Evolutionary conservation across 2,888 invertebrate genomes (phyloP).

Genomic region (Drosophila fulvimacula): DNA sequence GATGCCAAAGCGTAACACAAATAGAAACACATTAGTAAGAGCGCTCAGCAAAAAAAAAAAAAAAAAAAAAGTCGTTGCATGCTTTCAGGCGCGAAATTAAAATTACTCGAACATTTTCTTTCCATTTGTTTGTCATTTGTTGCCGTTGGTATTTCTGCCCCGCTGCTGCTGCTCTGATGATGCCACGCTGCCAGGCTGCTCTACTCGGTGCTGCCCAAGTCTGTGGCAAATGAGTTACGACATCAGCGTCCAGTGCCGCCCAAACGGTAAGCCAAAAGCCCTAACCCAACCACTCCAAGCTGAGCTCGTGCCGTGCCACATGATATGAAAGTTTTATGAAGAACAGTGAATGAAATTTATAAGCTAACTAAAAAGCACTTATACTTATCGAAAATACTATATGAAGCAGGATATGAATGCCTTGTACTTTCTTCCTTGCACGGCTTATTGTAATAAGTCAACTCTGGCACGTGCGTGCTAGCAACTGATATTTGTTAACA

Average conservation of each 20-base stretch:
- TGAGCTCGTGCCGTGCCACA: conserved; percentile 10
- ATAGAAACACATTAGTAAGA: conserved; percentile 55
- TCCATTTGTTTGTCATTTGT: conserved; percentile 58
- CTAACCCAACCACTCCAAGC: not conserved
- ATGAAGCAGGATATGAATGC: not conserved
- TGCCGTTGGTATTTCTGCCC: conserved; percentile 8
- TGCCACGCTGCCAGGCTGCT: conserved; percentile 88
- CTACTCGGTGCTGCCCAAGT: conserved; percentile 96
- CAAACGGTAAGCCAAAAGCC: conserved; percentile 87
- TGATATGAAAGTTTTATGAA: not conserved
- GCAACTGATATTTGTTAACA: not conserved
- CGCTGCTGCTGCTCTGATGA: conserved; percentile 10
- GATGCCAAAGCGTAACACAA: conserved; percentile 37
- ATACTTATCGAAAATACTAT: not conserved
- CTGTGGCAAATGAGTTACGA: conserved; percentile 97
- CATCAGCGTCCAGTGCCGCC: conserved; percentile 96
- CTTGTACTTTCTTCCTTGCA: not conserved
- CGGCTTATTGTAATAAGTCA: not conserved
- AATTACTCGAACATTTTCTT: conserved; percentile 61
- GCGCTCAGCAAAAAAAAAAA: conserved; percentile 5
- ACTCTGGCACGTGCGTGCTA: not conserved
- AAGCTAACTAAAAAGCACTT: not conserved
- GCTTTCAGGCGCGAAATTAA: conserved; percentile 66
- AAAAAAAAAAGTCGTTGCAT: conserved; percentile 40
- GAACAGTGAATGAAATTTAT: not conserved